Percentiles rank a stretch among this genome's conserved stretches.
Conservation (phyloP, 1,140 invertebrate species). For the Potamilus streckersoni region DNA sequence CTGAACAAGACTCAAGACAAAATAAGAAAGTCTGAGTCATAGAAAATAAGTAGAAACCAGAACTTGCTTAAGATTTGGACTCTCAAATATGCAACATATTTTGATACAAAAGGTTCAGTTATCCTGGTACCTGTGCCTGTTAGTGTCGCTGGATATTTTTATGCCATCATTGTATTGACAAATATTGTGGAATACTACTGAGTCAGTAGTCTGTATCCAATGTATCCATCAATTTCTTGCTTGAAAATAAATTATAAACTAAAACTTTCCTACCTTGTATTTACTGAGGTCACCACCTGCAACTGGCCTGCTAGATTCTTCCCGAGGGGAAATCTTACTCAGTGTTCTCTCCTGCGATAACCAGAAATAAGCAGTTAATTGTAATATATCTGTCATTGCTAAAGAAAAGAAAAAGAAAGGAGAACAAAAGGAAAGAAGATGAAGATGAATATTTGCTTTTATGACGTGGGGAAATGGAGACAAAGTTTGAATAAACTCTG, state of each 20-base stretch:
- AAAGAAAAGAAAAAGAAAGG: neutral
- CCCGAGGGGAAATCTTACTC: slow-evolving; percentile 28
- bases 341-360: slow-evolving; percentile 32
- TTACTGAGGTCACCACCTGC: slow-evolving; percentile 44
- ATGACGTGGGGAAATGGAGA: neutral
- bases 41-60: too few species aligned
- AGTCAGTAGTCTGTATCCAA: too few species aligned
- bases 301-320: slow-evolving; percentile 23
- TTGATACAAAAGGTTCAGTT: too few species aligned
- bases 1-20: too few species aligned
- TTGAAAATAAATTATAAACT: neutral
- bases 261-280: slow-evolving; percentile 44
- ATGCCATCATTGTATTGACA: neutral
- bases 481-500: neutral
- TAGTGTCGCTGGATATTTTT: neutral
- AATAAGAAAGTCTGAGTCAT: too few species aligned
- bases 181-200: too few species aligned
- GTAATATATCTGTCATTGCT: neutral
- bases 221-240: neutral
- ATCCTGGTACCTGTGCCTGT: neutral
- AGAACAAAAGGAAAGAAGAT: neutral
- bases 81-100: too few species aligned
- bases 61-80: too few species aligned
- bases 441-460: neutral
- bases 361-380: neutral